Conservation (phyloP, 2,113 vertebrate species). For the Boleophthalmus pectinirostris region DNA sequence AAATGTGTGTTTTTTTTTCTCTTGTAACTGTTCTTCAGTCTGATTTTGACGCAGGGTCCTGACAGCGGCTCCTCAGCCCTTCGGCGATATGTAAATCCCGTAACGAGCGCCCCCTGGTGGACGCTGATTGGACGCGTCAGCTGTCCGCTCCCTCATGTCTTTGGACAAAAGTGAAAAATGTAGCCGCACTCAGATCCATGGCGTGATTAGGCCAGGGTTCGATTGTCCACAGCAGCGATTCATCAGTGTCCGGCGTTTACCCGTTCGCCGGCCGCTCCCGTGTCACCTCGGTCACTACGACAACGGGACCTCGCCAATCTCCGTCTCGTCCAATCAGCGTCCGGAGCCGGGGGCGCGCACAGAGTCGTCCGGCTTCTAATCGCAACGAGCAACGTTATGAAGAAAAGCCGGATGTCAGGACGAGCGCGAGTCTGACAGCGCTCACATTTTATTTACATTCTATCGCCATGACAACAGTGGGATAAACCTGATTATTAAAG, state of each 20-base stretch:
- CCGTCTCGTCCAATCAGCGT: constrained; percentile 64
- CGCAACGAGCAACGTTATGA: constrained; percentile 6
- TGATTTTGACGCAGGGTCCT: background rate
- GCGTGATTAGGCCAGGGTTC: constrained; percentile 72
- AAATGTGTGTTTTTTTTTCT: background rate
- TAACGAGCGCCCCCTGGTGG: constrained; percentile 47
- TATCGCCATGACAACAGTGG: no score
- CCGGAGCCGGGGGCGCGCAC: constrained; percentile 26
- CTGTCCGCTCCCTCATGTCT: constrained; percentile 63
- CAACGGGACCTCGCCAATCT: constrained; percentile 73
- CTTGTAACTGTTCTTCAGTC: background rate
- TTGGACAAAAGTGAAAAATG: constrained; percentile 79
- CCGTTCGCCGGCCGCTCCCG: constrained; percentile 56
- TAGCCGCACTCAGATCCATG: constrained; percentile 69
- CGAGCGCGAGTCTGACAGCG: no score
- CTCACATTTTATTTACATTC: no score
- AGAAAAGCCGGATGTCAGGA: background rate
- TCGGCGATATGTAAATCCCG: constrained; percentile 53
- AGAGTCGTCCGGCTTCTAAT: constrained; percentile 34
- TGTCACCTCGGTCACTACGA: constrained; percentile 70
- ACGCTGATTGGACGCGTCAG: constrained; percentile 55
- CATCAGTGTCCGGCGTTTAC: constrained; percentile 71
- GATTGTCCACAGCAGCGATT: constrained; percentile 67
- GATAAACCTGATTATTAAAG: no score
- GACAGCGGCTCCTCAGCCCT: background rate